Evolutionary conservation across 2,888 invertebrate genomes (phyloP), one percentile per base, ranked within the genome.

Genomic region (Nasonovia ribisnigri): DNA sequence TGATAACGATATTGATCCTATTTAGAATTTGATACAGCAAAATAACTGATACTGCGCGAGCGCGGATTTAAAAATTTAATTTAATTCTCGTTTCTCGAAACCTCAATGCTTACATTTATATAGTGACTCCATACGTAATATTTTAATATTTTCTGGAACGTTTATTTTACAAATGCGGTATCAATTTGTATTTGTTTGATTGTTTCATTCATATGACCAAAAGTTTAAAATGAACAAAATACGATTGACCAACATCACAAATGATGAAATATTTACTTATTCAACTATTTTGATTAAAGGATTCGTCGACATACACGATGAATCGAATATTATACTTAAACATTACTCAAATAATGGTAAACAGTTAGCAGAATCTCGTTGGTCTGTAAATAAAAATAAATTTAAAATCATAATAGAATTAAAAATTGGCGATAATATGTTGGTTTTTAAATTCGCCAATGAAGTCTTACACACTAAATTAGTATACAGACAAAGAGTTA

Each of bases 381-480:
- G 91, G 92, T n/a, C 96, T 95, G 96, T 96, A 94, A 95, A 96
- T 94, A 96, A 96, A 95, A 95, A 95, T 88, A 96, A 95, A 94
- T 95, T 96, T 36, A 96, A 96, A 95, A 36, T 93, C 42, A 93
- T 93, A 60, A 84, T 90, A 86, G 93, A 92, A 36, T 77, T 57
- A n/a, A 92, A 92, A 46, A 43, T 67, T 48, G 93, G 90, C 1
- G 87, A 93, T 42, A 97, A 97, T 97, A 97, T 96, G 94, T 96
- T 97, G 87, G 95, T 96, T 91, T 97, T 93, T 86, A 93, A 90
- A 48, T 90, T 88, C 6, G 94, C 84, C 29, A 88, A 93, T 88
- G 48, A 96, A 98, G n/a, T 98, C 98, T 95, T 97, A 98, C 94
- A 97, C 8, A 60, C 24, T 16, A 42, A 93, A 48, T 95, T 97